Base-by-base conservation (phyloP, 2,113 vertebrate genomes). In the Campylorhamphus procurvoides region DNA sequence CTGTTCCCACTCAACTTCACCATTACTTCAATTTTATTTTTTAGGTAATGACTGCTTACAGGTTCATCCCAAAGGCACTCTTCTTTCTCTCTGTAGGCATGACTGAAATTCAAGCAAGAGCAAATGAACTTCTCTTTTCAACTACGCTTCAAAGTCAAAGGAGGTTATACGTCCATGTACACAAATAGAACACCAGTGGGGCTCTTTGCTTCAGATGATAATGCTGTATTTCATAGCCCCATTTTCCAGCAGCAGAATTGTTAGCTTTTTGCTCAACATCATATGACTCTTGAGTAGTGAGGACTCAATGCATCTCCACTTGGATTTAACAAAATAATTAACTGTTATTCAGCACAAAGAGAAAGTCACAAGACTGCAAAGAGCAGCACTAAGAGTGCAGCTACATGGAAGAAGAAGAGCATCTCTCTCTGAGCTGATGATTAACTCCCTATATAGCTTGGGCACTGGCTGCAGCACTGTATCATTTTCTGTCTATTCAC, bases 251-350 rank as follows among this genome's bases (percentile, higher is more conserved):
- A 85, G 87, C 16, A 95, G 93, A 95, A 94, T 10, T 52, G 64
- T 14, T 94, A 72, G 79, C 93, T 74, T 93, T 93, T 84, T 59
- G 35, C 63, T 91, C 56, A 85, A 40, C 20, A 52, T 97, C 95
- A 96, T 93, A 83, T 95, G 95, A 96, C 63, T 78, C 23, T 68
- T n/a, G 14, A 94, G 77, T 37, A 84, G 60, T 31, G 52, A 94
- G 37, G 60, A 72, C 63, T 72, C 56, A 28, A 12, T 6, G n/a
- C 35, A 67, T 67, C 50, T 88, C 85, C 93, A 82, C 27, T 39
- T 60, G 58, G 69, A 79, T 81, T 92, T 89, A 92, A 94, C 89
- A 95, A 89, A 91, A 94, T 93, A 91, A 84, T 72, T 89, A 85
- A 87, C 89, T 93, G 90, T 94, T 94, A 52, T 50, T 67, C 3